A percentile compares a stretch with the other conserved stretches of the same genome.
phyloP scores from a whole-genome alignment of 1,140 invertebrate species.

The Grapholita molesta region DNA sequence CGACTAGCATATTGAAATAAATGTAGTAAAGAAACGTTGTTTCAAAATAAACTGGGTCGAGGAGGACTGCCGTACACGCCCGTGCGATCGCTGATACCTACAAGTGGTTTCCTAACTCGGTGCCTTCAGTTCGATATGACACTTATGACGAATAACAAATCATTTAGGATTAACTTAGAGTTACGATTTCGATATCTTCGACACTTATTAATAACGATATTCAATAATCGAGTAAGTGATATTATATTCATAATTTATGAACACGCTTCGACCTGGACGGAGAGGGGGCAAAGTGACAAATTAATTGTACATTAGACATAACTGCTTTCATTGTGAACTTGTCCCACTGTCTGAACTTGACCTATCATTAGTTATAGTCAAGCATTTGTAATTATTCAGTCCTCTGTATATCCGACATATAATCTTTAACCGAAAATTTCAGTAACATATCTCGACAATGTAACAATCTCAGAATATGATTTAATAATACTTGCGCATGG shows the following conservation, averaged over 20 bases:
- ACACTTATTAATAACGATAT: slow-evolving; percentile 15
- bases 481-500: background rate
- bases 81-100: background rate
- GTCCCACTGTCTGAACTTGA: background rate
- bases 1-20: slow-evolving; percentile 25
- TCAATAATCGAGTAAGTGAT: slow-evolving; percentile 4
- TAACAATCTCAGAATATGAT: background rate
- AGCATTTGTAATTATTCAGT: background rate
- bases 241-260: slow-evolving; percentile 54
- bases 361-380: too few relatives aligned
- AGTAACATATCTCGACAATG: background rate
- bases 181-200: background rate
- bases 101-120: background rate
- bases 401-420: background rate
- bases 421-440: background rate
- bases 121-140: background rate
- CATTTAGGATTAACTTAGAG: background rate
- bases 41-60: too few relatives aligned
- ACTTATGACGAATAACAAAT: background rate
- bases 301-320: slow-evolving; percentile 29
- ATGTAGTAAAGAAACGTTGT: too few relatives aligned
- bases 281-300: slow-evolving; percentile 61
- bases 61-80: background rate
- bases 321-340: background rate
- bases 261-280: slow-evolving; percentile 71